Percentiles rank a stretch among this genome's conserved stretches.
Evolutionary conservation across 35 echinoderm and acorn worm species (phyloP).

Genomic region (Patiria miniata): DNA sequence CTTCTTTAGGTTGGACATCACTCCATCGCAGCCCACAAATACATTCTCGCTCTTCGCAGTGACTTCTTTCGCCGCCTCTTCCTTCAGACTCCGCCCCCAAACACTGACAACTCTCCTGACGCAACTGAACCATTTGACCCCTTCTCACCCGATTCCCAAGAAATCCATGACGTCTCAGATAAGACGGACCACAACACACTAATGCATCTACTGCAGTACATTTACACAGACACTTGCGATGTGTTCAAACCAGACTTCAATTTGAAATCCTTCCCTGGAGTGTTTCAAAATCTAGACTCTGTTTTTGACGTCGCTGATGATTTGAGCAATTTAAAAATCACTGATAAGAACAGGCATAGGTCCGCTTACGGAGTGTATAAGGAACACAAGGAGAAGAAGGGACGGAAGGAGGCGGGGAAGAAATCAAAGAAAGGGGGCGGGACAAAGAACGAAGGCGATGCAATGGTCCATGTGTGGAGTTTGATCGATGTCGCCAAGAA

Average conservation of each 20-base stretch:
- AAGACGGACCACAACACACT: constrained; percentile 51
- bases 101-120: constrained; percentile 4
- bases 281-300: background rate
- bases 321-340: constrained; percentile 46
- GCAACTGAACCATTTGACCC: background rate
- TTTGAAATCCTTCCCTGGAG: background rate
- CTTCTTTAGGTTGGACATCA: constrained; percentile 59
- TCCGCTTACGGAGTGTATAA: constrained; percentile 69
- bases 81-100: background rate
- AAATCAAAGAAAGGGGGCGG: constrained; percentile 28
- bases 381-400: constrained; percentile 40
- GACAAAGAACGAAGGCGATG: constrained; percentile 31
- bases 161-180: constrained; percentile 45
- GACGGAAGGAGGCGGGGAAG: constrained; percentile 57
- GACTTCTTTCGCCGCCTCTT: constrained; percentile 83
- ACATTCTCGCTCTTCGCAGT: constrained; percentile 73
- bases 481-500: constrained; percentile 86
- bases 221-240: constrained; percentile 88
- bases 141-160: background rate
- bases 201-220: constrained; percentile 60
- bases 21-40: constrained; percentile 78
- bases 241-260: constrained; percentile 60
- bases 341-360: constrained; percentile 43
- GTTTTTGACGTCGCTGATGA: constrained; percentile 5
- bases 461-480: constrained; percentile 44